Conservation (phyloP, 2,113 vertebrate species). For the Ovibos moschatus region DNA sequence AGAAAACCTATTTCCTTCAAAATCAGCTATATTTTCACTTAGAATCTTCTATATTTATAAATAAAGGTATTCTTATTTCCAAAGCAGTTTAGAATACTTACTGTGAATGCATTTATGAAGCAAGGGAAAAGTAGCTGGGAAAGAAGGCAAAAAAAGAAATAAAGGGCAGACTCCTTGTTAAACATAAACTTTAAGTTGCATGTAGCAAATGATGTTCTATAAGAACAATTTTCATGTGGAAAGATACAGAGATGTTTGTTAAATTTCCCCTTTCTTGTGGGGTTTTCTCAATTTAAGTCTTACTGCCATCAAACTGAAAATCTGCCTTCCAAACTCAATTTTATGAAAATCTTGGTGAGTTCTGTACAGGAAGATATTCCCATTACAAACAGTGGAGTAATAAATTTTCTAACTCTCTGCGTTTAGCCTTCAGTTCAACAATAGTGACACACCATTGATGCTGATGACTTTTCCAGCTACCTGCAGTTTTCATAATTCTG, state of each 20-base stretch:
- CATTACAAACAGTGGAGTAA: not conserved
- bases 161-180: not conserved
- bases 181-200: not conserved
- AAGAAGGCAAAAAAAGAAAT: not conserved
- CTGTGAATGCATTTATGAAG: not conserved
- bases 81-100: slow-evolving; percentile 19
- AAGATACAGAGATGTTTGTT: not conserved
- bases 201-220: not conserved
- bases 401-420: not conserved
- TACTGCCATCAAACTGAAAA: not conserved
- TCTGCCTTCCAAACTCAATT: not conserved
- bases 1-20: not conserved
- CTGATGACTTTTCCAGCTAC: not conserved
- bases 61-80: slow-evolving; percentile 6
- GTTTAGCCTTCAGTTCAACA: not conserved
- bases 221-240: not conserved
- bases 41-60: slow-evolving; percentile 17
- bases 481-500: not conserved
- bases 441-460: not conserved
- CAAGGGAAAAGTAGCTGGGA: not conserved
- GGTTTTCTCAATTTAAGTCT: not conserved
- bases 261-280: not conserved
- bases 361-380: not conserved
- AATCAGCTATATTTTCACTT: slow-evolving; percentile 15
- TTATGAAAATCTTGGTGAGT: not conserved